These are phyloP conservation scores for Nothocercus nigrocapillus DNA, from an alignment of 2,113 vertebrate species.

Conservation along the genomic window DNA sequence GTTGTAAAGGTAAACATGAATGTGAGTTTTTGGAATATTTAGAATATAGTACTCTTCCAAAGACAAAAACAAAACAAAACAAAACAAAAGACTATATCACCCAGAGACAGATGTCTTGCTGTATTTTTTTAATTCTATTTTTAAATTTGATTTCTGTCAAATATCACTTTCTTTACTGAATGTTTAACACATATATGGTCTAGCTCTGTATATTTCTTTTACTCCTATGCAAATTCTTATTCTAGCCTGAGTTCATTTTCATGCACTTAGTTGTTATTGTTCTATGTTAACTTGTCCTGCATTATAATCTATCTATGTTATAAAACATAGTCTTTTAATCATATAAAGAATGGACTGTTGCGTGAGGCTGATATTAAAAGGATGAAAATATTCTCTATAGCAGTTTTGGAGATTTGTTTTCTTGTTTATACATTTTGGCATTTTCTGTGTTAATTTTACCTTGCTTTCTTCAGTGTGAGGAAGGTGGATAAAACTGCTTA, in stretches of 20 bases:
- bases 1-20: background rate
- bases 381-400: background rate
- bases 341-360: background rate
- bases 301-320: background rate
- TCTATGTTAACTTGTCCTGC: background rate
- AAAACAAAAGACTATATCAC: background rate
- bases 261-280: rapidly evolving
- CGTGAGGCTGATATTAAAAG: background rate
- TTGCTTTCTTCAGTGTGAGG: background rate
- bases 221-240: background rate
- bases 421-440: background rate
- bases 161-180: background rate
- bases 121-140: background rate
- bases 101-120: background rate
- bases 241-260: background rate
- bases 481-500: constrained; percentile 22
- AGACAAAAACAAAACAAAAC: background rate
- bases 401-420: background rate
- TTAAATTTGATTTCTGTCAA: background rate
- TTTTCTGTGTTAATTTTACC: constrained; percentile 40
- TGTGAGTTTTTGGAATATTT: background rate
- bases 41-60: background rate
- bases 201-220: background rate
- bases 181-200: background rate
- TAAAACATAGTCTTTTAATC: background rate